Conservation (phyloP, 2,113 vertebrate genomes). For the Ochotona curzoniae region DNA sequence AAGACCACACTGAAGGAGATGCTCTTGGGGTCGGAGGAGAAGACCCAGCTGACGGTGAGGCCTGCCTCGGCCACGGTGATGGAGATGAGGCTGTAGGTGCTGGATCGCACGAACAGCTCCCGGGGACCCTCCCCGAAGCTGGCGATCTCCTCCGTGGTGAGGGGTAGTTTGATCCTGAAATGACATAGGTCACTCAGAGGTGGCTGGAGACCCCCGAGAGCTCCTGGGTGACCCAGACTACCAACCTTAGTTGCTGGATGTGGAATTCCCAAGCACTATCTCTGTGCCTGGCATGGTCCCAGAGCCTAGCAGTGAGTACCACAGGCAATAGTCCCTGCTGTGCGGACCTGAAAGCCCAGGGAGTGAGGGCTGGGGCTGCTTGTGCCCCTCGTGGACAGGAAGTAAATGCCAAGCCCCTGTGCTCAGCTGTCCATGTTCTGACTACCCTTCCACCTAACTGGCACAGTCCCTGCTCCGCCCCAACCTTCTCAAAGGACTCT, state of each 20-base stretch:
- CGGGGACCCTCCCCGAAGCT: slow-evolving; percentile 89
- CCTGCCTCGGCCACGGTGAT: slow-evolving; percentile 88
- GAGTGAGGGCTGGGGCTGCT: background rate
- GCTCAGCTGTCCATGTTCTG: background rate
- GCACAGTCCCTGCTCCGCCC: background rate
- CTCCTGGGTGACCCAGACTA: background rate
- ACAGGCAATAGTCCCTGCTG: background rate
- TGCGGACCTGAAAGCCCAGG: fast-evolving
- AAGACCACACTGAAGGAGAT: slow-evolving; percentile 96
- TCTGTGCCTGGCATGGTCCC: background rate
- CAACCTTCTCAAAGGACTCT: background rate
- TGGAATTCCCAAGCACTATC: background rate
- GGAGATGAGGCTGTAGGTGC: slow-evolving; percentile 93
- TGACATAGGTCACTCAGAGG: background rate
- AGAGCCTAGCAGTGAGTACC: background rate
- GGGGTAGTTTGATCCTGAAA: slow-evolving; percentile 88
- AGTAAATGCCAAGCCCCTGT: fast-evolving
- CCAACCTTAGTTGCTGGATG: background rate
- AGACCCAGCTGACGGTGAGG: slow-evolving; percentile 94
- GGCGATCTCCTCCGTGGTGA: slow-evolving; percentile 91
- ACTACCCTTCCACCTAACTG: too few species aligned
- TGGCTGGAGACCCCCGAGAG: background rate
- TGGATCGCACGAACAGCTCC: slow-evolving; percentile 96
- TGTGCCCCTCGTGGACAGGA: fast-evolving
- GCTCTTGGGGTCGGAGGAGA: slow-evolving; percentile 97